Evolutionary conservation across 2,888 invertebrate species (phyloP).

Genomic region (Cyaniris semiargus): DNA sequence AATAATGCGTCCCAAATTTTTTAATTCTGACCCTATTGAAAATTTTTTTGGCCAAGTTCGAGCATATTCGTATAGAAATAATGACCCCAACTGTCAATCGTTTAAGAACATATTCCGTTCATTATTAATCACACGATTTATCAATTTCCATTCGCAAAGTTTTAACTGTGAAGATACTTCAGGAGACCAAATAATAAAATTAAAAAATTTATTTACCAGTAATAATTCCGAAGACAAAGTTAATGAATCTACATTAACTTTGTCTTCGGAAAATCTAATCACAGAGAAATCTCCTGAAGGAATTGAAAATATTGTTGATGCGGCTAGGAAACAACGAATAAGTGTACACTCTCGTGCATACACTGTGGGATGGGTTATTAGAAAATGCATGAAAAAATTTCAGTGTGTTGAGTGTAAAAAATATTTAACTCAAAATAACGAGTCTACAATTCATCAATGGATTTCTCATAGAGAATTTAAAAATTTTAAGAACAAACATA

Average conservation of each 20-base stretch:
- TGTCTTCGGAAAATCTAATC: background rate
- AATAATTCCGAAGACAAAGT: background rate
- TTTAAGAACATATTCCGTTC: background rate
- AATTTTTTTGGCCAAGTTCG: background rate
- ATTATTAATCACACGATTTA: background rate
- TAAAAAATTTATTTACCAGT: background rate
- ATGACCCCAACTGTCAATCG: background rate
- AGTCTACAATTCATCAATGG: background rate
- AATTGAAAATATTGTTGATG: background rate
- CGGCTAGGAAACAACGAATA: background rate
- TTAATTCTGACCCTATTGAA: background rate
- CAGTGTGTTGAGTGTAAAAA: background rate
- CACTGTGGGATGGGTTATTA: slow-evolving; percentile 8
- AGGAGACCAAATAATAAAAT: background rate
- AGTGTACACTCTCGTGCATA: slow-evolving; percentile 8
- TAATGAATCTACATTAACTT: background rate
- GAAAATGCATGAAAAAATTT: background rate
- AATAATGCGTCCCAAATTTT: background rate
- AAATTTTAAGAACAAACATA: background rate
- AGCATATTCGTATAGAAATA: too few relatives aligned
- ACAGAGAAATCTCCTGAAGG: background rate
- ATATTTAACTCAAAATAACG: background rate
- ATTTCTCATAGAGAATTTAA: background rate
- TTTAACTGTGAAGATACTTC: background rate
- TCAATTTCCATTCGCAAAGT: background rate